These are phyloP conservation scores for Cyrtonyx montezumae DNA, from an alignment of 2,113 vertebrate species.

Conservation along the genomic window DNA sequence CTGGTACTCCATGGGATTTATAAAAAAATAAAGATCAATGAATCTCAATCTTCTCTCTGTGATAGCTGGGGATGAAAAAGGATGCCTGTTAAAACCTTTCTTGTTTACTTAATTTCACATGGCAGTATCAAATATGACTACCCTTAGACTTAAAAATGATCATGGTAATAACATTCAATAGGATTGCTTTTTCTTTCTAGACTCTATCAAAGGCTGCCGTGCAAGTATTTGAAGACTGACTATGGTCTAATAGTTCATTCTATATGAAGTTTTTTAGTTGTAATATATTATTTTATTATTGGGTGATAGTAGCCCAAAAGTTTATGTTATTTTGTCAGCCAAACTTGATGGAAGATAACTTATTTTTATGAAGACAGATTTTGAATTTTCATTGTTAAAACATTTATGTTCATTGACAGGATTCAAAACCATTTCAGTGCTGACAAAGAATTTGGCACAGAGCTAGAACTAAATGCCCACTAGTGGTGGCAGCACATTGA, in stretches of 20 bases:
- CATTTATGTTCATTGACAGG: background rate
- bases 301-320: background rate
- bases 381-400: background rate
- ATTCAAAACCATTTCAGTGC: background rate
- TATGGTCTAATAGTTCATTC: background rate
- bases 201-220: background rate
- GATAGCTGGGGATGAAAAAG: background rate
- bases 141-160: background rate
- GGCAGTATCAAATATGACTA: background rate
- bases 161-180: background rate
- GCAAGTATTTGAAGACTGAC: background rate
- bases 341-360: background rate
- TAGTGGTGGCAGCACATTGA: background rate
- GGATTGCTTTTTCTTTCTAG: background rate
- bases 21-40: background rate
- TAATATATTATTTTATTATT: background rate
- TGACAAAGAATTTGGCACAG: background rate
- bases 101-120: background rate
- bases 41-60: background rate
- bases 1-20: background rate
- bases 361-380: background rate
- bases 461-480: background rate
- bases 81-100: background rate
- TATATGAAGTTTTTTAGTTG: background rate
- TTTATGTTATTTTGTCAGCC: background rate